Evolutionary conservation across 1,140 invertebrate species (phyloP), one percentile per base, ranked within the genome.

Genomic region (Frieseomelitta varia): DNA sequence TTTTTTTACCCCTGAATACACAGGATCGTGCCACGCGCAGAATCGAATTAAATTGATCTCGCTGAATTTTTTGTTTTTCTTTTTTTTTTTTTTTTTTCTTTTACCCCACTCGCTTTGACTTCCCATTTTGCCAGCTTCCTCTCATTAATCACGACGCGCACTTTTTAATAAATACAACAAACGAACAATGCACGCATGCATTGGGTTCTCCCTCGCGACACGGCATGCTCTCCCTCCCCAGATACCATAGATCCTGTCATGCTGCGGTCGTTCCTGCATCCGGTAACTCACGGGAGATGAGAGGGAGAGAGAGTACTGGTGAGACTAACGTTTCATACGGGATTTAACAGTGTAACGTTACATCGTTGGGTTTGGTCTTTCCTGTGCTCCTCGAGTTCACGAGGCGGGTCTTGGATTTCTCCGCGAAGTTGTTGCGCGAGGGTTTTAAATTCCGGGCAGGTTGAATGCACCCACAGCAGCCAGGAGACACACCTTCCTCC

Each of bases 261-360:
- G 58, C 75, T 92, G 88, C 75, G 89, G 89, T 92, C 82, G 88
- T 72, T 87, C 85, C 68, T 74, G 61, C 89, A 90, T 93, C 92
- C 92, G 92, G 90, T 91, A 89, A 90, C 88, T 88, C 81, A 82
- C 81, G 34, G 6, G 34, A 74, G 34, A 55, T 17, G 56, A 47
- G 58, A 55, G 53, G 12, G 53, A 55, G 53, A 55, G 53, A 55
- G 53, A 55, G 56, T 30, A 73, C 89, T 77, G 91, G 69, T 86
- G 92, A 47, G 39, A 93, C 90, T 94, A 93, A 88, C 92, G 87
- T 94, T 94, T 93, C 93, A 93, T 93, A 93, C 91, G 93, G 92
- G 93, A 94, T 93, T 94, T 93, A 94, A 94, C 92, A 92, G 93
- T 92, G 91, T 94, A 91, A 90, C 91, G 92, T 94, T 94, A 93